These are phyloP conservation scores for Sphyrna mokarran DNA, from an alignment of 2,113 vertebrate species.

Conservation along the genomic window DNA sequence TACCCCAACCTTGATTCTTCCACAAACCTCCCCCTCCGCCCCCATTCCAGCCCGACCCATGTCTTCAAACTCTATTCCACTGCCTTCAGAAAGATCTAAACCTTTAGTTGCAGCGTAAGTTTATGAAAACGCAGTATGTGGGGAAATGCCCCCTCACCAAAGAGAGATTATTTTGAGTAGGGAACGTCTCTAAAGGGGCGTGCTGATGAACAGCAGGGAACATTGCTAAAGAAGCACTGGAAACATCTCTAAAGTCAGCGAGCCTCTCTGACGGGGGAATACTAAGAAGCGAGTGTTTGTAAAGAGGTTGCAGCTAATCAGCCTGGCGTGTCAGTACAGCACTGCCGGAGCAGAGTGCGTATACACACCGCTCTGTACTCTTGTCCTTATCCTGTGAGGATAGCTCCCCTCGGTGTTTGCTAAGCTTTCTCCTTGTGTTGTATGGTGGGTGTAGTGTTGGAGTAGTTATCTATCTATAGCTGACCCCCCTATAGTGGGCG, in stretches of 20 bases:
- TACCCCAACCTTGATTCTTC: neutral
- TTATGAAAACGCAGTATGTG: neutral
- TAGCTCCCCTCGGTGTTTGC: neutral
- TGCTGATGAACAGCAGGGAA: no score
- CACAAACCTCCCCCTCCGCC: no score
- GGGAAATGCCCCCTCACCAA: neutral
- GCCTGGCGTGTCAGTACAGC: neutral
- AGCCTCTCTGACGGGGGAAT: neutral
- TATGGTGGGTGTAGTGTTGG: neutral
- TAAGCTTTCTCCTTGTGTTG: neutral
- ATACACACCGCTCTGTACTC: neutral
- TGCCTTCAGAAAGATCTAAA: constrained; percentile 1
- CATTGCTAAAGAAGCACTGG: no score
- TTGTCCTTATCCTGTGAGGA: neutral
- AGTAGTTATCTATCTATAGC: neutral
- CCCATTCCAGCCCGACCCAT: neutral
- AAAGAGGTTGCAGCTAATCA: neutral
- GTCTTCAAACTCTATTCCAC: neutral
- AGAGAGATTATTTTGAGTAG: neutral
- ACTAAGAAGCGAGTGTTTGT: neutral
- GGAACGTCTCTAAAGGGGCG: neutral
- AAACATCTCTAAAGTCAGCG: no score
- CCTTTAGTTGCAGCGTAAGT: neutral
- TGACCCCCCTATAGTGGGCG: neutral
- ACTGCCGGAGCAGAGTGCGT: neutral